Conservation (phyloP, 2,888 invertebrate species). For the Sericinus montela region DNA sequence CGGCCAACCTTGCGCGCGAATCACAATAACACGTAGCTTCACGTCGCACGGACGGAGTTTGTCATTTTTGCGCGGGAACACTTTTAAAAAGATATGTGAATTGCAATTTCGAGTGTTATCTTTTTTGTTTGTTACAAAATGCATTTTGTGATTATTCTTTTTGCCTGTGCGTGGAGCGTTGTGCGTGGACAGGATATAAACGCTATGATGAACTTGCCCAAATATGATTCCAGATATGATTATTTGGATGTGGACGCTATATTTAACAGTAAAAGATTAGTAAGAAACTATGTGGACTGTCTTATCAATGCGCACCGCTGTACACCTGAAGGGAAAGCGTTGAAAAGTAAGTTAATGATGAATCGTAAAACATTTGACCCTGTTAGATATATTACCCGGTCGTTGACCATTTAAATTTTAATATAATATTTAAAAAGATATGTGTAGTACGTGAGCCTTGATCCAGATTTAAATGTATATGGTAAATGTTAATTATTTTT, state of each 20-base stretch:
- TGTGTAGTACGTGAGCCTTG: background rate
- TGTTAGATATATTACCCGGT: background rate
- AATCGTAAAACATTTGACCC: background rate
- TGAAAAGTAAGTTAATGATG: conserved; percentile 82
- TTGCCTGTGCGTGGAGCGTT: conserved; percentile 46
- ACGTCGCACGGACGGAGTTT: conserved; percentile 41
- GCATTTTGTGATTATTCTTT: conserved; percentile 49
- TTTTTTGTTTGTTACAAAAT: conserved; percentile 35
- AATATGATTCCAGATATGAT: conserved; percentile 81
- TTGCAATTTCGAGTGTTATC: conserved; percentile 18
- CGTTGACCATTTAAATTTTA: background rate
- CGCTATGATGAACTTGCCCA: conserved; percentile 56
- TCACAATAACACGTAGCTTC: conserved; percentile 36
- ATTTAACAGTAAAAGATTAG: conserved; percentile 82
- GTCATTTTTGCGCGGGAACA: conserved; percentile 25
- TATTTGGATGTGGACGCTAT: conserved; percentile 84
- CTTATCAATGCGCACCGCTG: conserved; percentile 83
- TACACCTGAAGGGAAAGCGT: conserved; percentile 84
- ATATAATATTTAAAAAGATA: background rate
- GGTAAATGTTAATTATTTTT: too few relatives aligned
- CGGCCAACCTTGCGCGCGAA: conserved; percentile 28
- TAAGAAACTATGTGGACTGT: conserved; percentile 85
- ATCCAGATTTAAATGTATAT: background rate
- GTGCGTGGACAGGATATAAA: conserved; percentile 48
- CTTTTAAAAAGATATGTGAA: conserved; percentile 19